Evolutionary conservation across 2,113 vertebrate genomes (phyloP).

Genomic region (human (Homo sapiens)): GRCh38 chr6:143775501-143776000

Average conservation of each 20-base stretch:
- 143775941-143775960: no score
- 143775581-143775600: background rate
- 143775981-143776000: accelerated
- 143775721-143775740: background rate
- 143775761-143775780: background rate
- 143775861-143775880: background rate
- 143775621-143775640: background rate
- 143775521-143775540: background rate
- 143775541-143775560: background rate
- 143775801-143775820: background rate
- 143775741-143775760: background rate
- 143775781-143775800: background rate
- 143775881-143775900: no score
- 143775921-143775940: no score
- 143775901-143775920: no score
- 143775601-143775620: background rate
- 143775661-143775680: background rate
- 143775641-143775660: background rate
- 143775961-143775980: no score
- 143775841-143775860: background rate
- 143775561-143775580: background rate
- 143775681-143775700: background rate
- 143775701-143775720: background rate
- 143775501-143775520: background rate
- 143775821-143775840: background rate